These are phyloP conservation scores for Colletes latitarsis DNA, from an alignment of 1,140 invertebrate genomes.

Conservation along the genomic window DNA sequence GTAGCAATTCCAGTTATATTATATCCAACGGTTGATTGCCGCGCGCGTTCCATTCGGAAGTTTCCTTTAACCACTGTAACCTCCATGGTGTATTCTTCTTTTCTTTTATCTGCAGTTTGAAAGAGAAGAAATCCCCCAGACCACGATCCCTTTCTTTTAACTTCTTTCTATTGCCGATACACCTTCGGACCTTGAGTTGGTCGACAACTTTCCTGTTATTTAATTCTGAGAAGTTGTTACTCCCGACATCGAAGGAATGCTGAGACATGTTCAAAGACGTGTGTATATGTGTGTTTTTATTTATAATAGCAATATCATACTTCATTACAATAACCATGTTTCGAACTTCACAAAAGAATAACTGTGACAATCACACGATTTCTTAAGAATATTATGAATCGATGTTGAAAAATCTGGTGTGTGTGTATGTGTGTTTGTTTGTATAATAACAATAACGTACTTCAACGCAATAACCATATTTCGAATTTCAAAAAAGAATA, in stretches of 20 bases:
- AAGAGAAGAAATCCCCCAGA: not conserved
- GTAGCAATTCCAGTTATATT: not conserved
- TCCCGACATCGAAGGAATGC: conserved; percentile 21
- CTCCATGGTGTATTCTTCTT: not conserved
- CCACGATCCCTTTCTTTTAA: too few species aligned
- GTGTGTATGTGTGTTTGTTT: too few species aligned
- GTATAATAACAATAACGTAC: too few species aligned
- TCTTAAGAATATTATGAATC: too few species aligned
- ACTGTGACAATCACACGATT: too few species aligned
- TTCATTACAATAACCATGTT: too few species aligned
- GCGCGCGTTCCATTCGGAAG: not conserved
- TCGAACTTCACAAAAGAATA: too few species aligned
- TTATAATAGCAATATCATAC: conserved; percentile 11
- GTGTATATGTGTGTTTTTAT: conserved; percentile 3
- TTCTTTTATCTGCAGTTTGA: not conserved
- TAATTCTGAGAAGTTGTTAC: not conserved
- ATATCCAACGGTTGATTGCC: not conserved
- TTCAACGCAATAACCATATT: too few species aligned
- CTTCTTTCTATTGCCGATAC: not conserved
- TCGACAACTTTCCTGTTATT: conserved; percentile 7
- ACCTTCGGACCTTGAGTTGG: not conserved
- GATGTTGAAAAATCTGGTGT: too few species aligned
- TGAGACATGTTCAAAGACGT: not conserved
- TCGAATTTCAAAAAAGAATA: too few species aligned
- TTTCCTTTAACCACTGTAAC: not conserved